A percentile compares a stretch with the other conserved stretches of the same genome.
These are phyloP conservation scores for Sarcoramphus papa DNA, from an alignment of 2,797 vertebrate species.

Conservation along the genomic window DNA sequence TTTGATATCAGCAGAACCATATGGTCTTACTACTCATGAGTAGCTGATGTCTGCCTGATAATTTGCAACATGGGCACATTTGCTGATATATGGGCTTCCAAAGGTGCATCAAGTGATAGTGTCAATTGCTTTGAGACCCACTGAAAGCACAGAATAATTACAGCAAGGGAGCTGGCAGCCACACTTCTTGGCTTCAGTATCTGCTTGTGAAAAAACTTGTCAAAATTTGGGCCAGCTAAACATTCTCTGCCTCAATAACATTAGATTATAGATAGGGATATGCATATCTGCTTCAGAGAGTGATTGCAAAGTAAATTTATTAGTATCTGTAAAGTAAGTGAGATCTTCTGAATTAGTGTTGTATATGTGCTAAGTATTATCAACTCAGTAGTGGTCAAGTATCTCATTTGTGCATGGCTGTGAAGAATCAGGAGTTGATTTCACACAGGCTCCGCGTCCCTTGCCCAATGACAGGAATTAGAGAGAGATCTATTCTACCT, in stretches of 20 bases:
- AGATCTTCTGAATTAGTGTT: neutral
- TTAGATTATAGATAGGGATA: neutral
- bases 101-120: neutral
- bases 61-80: neutral
- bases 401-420: neutral
- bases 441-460: neutral
- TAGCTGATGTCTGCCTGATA: constrained; percentile 6
- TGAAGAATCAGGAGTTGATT: neutral
- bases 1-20: constrained; percentile 13
- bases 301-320: neutral
- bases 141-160: neutral
- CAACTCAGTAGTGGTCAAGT: neutral
- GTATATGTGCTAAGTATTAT: neutral
- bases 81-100: neutral
- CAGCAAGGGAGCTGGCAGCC: neutral
- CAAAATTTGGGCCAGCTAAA: neutral
- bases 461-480: neutral
- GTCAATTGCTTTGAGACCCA: neutral
- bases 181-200: neutral
- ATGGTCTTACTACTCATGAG: neutral
- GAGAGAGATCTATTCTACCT: neutral
- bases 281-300: neutral
- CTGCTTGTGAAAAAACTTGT: neutral
- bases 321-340: neutral
- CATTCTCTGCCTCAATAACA: neutral